phyloP scores from a whole-genome alignment of 2,113 vertebrate species.

The Asarcornis scutulata region DNA sequence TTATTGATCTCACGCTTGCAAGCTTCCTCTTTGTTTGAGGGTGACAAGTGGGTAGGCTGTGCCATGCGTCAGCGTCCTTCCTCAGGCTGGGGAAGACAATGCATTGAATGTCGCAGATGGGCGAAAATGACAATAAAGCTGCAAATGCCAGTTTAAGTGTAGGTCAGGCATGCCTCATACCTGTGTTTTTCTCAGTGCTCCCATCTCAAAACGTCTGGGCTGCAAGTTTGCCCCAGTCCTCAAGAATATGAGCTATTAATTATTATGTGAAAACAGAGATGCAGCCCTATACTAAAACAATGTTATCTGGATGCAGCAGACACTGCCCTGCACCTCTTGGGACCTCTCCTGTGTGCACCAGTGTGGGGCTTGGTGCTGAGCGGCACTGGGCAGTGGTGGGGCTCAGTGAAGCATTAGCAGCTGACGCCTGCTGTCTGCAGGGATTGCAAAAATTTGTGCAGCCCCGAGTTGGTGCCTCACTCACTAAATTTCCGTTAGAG shows the following conservation, averaged over 20 bases:
- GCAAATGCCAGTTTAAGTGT: fast-evolving
- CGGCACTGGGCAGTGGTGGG: background rate
- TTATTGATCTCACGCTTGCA: background rate
- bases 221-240: background rate
- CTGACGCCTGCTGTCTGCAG: background rate
- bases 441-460: background rate
- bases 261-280: background rate
- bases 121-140: background rate
- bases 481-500: background rate
- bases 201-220: background rate
- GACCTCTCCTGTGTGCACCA: background rate
- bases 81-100: background rate
- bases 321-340: too few relatives aligned
- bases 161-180: background rate
- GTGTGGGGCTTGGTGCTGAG: fast-evolving
- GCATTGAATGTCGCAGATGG: fast-evolving
- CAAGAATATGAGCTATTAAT: background rate
- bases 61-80: background rate
- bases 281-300: background rate
- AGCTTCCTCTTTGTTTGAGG: background rate
- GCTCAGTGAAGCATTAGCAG: background rate
- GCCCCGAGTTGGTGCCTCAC: background rate
- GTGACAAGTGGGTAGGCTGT: background rate
- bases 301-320: background rate
- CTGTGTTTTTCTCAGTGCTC: background rate